These are phyloP conservation scores for Aromia moschata DNA, from an alignment of 2,888 invertebrate genomes.

Conservation along the genomic window DNA sequence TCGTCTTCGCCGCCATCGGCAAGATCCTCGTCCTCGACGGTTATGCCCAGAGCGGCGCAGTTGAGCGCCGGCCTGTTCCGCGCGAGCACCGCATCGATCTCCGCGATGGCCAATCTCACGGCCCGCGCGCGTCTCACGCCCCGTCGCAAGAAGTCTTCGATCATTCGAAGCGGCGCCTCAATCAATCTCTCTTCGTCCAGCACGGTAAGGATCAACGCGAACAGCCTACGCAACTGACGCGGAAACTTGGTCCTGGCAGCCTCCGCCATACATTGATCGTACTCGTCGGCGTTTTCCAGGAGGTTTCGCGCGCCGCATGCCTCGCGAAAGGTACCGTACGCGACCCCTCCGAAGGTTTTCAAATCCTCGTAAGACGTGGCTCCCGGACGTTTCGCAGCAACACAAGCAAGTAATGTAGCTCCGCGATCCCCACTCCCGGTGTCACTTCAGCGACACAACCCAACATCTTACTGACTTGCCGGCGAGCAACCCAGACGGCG, in stretches of 20 bases:
- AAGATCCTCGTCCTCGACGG: not conserved
- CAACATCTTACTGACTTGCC: no score
- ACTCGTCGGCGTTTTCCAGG: not conserved
- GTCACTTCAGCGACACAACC: no score
- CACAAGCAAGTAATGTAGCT: conserved; percentile 41
- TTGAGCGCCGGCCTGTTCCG: not conserved
- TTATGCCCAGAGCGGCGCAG: not conserved
- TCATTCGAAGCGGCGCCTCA: not conserved
- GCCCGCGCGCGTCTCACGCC: not conserved
- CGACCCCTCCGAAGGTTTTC: conserved; percentile 44
- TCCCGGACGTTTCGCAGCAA: conserved; percentile 42
- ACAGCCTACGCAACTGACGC: not conserved
- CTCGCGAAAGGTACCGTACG: not conserved
- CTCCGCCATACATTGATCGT: not conserved
- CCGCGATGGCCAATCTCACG: not conserved
- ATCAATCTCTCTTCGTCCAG: not conserved
- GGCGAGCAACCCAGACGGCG: no score
- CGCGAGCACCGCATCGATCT: not conserved
- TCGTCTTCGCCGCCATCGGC: no score
- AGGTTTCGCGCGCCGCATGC: not conserved
- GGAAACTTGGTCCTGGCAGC: not conserved
- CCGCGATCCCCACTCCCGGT: conserved; percentile 9
- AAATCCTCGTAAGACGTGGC: no score
- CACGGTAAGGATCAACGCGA: not conserved
- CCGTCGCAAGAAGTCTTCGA: not conserved